phyloP scores from a whole-genome alignment of 2,888 invertebrate species.

The Lasius platythorax region DNA sequence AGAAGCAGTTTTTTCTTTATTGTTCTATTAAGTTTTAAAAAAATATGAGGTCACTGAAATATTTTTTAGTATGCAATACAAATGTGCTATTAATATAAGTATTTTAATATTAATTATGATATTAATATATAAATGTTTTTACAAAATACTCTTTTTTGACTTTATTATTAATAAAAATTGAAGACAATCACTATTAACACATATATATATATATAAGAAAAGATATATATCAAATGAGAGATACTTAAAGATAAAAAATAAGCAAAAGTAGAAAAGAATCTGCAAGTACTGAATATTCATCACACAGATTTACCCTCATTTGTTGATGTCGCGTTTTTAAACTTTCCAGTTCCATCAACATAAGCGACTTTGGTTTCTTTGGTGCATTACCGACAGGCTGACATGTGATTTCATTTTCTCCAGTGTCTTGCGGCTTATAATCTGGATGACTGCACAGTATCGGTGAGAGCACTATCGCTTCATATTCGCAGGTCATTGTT shows the following conservation, averaged over 20 bases:
- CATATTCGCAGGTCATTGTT: slow-evolving; percentile 97
- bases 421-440: slow-evolving; percentile 93
- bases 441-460: slow-evolving; percentile 95
- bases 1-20: slow-evolving; percentile 38
- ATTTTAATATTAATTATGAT: not conserved
- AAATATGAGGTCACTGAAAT: not conserved
- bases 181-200: slow-evolving; percentile 14
- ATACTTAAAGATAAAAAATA: slow-evolving; percentile 19
- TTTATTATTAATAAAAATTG: slow-evolving; percentile 30
- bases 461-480: slow-evolving; percentile 95
- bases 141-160: slow-evolving; percentile 7
- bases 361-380: slow-evolving; percentile 91
- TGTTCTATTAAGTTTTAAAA: not conserved
- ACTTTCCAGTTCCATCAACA: slow-evolving; percentile 91
- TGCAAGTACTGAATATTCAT: slow-evolving; percentile 14
- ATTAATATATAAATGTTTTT: not conserved
- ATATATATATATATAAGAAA: not conserved
- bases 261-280: slow-evolving; percentile 2
- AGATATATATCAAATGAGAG: not conserved
- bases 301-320: slow-evolving; percentile 85
- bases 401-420: slow-evolving; percentile 93
- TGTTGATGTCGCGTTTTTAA: slow-evolving; percentile 90
- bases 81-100: not conserved
- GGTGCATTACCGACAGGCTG: slow-evolving; percentile 89
- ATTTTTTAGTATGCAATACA: not conserved